Evolutionary conservation across 2,113 vertebrate species (phyloP), one percentile per base, ranked within the genome.

Genomic region (Forbesichthys agassizii): DNA sequence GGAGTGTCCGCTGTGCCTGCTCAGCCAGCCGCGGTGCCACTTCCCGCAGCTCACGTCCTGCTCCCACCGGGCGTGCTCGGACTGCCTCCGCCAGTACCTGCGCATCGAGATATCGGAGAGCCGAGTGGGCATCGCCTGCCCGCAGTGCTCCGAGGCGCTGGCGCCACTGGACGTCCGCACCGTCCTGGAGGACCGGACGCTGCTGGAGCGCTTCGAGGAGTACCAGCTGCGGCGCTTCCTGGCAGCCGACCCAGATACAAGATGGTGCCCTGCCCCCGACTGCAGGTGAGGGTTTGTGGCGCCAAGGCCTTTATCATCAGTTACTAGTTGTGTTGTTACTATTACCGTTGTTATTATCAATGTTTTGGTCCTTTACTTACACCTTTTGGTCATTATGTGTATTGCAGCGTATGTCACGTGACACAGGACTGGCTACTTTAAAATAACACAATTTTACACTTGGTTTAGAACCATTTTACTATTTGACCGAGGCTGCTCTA

Each of bases 1-100:
- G 79, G 95, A 96, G 83, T 95, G 95, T 63, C 94, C 95, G 0
- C 87, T 95, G 69, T 95, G 95, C 89, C 92, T 95, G 77, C 92
- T 95, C 71, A 92, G 92, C 62, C 95, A 95, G 82, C 94, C 94
- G 0, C 89, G 91, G 0, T 86, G 88, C 79, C 92, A 91, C 80
- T 95, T 95, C 69, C 94, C 93, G 0, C 83, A 70, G 1, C 91
- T 95, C 59, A 86, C 84, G 61, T 92, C 83, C 68, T 96, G 95
- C 20, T 64, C 90, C 0, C 94, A 95, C 86, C 92, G 91, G 11
- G 88, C 94, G 0, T 95, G 95, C 89, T 63, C 69, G 0, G 82
- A 88, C 76, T 96, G 95, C 77, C 88, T 95, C 73, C 84, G 93
- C 58, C 94, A 86, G 75, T 95, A 95, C 76, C 74, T 95, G 79